Percentiles rank a stretch among this genome's conserved stretches.
These are phyloP conservation scores for Coenobita brevimanus DNA, from an alignment of 1,140 invertebrate genomes.

Conservation along the genomic window DNA sequence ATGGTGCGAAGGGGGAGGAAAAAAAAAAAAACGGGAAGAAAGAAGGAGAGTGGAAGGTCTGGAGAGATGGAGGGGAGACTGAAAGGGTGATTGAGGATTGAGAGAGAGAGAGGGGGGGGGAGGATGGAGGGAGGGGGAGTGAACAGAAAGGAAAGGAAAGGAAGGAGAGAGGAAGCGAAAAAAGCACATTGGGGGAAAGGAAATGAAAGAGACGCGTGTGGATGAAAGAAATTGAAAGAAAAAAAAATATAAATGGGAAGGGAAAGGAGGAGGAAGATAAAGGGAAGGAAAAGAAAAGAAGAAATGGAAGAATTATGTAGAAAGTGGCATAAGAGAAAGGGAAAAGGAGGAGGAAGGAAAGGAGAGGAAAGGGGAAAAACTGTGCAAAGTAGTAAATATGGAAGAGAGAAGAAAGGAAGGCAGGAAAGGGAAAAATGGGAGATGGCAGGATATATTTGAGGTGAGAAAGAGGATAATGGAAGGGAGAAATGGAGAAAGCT, in stretches of 20 bases:
- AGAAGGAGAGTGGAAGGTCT: neutral
- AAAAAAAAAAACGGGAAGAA: neutral
- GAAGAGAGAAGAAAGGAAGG: too few relatives aligned
- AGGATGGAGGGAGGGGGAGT: constrained; percentile 11
- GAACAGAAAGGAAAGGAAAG: constrained; percentile 5
- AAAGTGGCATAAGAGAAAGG: too few relatives aligned
- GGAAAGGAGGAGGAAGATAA: neutral
- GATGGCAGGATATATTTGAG: too few relatives aligned
- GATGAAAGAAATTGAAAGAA: neutral
- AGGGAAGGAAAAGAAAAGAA: neutral
- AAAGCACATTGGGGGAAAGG: neutral
- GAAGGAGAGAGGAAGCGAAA: constrained; percentile 6
- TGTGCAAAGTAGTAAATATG: neutral
- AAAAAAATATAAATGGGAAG: neutral
- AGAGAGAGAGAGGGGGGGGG: constrained; percentile 24
- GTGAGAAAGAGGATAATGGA: too few relatives aligned
- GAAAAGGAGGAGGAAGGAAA: neutral
- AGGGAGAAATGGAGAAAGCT: too few relatives aligned
- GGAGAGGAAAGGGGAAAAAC: neutral
- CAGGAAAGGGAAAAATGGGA: too few relatives aligned
- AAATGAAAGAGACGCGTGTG: neutral
- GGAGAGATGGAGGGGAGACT: neutral
- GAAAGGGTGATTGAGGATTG: neutral
- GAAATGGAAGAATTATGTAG: too few relatives aligned
- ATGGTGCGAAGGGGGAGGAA: neutral